Percentiles rank a stretch among this genome's conserved stretches.
Conservation (phyloP, 2,797 vertebrate species). For the Erpetoichthys calabaricus region DNA sequence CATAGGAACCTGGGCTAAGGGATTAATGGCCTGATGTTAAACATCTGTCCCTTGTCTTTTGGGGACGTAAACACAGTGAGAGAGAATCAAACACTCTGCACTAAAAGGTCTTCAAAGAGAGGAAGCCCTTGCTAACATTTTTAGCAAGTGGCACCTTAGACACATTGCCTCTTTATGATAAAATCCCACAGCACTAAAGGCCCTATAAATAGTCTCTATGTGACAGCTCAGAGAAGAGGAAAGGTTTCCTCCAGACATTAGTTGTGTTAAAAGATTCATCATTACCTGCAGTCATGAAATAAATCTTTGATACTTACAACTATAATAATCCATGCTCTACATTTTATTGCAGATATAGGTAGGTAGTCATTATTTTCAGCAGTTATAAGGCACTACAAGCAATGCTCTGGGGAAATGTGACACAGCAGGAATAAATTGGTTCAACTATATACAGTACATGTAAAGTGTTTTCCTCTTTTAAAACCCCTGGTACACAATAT, state of each 20-base stretch:
- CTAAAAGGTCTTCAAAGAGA: constrained; percentile 60
- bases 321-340: constrained; percentile 65
- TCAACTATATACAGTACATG: constrained; percentile 36
- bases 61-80: constrained; percentile 60
- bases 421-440: constrained; percentile 57
- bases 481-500: too few relatives aligned
- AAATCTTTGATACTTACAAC: constrained; percentile 71
- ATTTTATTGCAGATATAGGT: constrained; percentile 68
- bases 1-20: constrained; percentile 55
- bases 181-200: constrained; percentile 61
- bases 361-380: constrained; percentile 69
- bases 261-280: constrained; percentile 72
- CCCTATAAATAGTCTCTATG: constrained; percentile 65
- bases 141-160: constrained; percentile 54
- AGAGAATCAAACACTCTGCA: constrained; percentile 59
- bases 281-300: constrained; percentile 70
- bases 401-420: constrained; percentile 51
- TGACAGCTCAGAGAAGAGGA: constrained; percentile 63
- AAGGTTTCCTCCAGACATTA: constrained; percentile 71
- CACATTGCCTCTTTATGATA: constrained; percentile 66
- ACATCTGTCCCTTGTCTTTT: constrained; percentile 67
- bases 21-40: constrained; percentile 69
- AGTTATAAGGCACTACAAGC: constrained; percentile 59
- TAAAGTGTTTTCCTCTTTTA: constrained; percentile 43
- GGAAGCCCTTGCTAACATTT: constrained; percentile 58